A percentile compares a stretch with the other conserved stretches of the same genome.
Evolutionary conservation across 2,113 vertebrate species (phyloP).

Genomic region (Chunga burmeisteri): DNA sequence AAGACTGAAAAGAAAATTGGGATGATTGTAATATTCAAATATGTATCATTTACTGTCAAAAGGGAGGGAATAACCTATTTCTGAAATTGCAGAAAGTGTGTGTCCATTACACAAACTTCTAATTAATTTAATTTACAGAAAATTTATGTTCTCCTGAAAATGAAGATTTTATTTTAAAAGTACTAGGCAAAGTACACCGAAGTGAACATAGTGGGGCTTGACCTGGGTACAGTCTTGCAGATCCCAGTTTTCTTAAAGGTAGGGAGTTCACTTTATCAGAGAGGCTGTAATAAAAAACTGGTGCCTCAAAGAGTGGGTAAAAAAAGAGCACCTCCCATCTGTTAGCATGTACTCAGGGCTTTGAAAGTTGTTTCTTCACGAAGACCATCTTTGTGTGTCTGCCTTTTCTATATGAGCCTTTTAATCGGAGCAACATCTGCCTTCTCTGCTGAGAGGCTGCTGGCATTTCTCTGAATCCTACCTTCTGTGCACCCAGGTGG

Average conservation of each 20-base stretch:
- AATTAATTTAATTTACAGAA: not conserved
- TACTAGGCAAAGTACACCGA: not conserved
- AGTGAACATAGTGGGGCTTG: not conserved
- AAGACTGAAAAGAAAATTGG: not conserved
- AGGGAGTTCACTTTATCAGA: not conserved
- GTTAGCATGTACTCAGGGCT: not conserved
- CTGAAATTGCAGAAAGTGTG: not conserved
- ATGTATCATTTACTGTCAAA: not conserved
- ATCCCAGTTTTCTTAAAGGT: not conserved
- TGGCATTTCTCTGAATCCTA: not conserved
- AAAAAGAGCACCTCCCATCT: not conserved
- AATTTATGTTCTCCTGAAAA: not conserved
- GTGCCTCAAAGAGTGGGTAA: not conserved
- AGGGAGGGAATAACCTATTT: not conserved
- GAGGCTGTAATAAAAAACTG: not conserved
- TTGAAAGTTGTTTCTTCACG: not conserved
- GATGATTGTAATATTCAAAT: not conserved
- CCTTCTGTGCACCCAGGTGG: not conserved
- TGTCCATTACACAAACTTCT: not conserved
- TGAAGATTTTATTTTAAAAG: not conserved
- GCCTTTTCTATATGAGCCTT: not conserved
- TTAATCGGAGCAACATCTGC: not conserved
- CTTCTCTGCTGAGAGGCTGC: not conserved
- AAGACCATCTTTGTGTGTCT: not conserved
- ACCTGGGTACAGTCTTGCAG: not conserved